Base-by-base conservation (phyloP, 2,888 invertebrate genomes). In the Parnassius glacialis region DNA sequence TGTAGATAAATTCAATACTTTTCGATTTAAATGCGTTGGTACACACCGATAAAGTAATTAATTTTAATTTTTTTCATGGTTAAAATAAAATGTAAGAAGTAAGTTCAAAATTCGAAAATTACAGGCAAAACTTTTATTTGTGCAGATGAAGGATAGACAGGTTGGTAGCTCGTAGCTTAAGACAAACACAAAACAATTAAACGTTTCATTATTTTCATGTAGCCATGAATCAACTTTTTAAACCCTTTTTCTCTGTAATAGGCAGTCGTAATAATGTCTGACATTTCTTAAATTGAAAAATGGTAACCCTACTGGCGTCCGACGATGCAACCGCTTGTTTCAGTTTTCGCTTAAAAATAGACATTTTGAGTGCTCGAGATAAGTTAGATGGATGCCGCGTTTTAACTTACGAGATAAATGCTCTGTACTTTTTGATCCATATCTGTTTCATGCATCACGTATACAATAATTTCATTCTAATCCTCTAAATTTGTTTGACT, bases 341-440 rank as follows among this genome's bases (percentile, higher is more conserved):
- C 73, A 75, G 79, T 81, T 87, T 87, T 85, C 73, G 81, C 83
- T 85, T 87, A 87, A 88, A 89, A 89, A 89, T 90, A 90, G 89
- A 88, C 73, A 73, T 87, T 90, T 88, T 87, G 88, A 89, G 89
- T 89, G 88, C 83, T 81, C 64, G 75, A 84, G 87, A 88, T 89
- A 88, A 88, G 85, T 86, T 84, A 84, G 84, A 85, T 85, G 84
- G 81, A 87, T 84, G 77, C 70, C 55, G 79, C 69, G 78, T 81
- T 84, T 79, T 73, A 81, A 81, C 75, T 81, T 78, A 76, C 78
- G 77, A 74, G 79, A 81, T 76, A 80, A 78, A 80, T 78, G 80
- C 78, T 80, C 77, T 76, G 80, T 80, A 82, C 78, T 81, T 79
- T 79, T 73, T 73, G 73, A 71, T 70, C 75, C 68, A 67, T 73